Base-by-base conservation (phyloP, 2,797 vertebrate species). In the Hafferia zeledoni region DNA sequence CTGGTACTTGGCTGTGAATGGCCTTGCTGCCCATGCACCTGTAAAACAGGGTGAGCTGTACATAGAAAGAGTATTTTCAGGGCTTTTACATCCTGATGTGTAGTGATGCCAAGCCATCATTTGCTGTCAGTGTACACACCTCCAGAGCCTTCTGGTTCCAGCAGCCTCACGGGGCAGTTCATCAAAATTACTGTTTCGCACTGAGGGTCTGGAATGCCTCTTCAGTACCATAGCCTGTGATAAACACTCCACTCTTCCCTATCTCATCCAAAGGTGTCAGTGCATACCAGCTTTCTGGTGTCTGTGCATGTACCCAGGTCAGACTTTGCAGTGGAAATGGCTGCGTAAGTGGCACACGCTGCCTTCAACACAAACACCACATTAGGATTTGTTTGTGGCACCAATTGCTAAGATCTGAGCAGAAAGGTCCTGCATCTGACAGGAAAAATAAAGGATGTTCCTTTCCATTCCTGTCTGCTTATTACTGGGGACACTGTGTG, bases 321-420 rank as follows among this genome's bases (percentile, higher is more conserved):
- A 43, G 24, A 41, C 33, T 59, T 39, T 5, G 28, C 24, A 23
- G 39, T 37, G 77, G 46, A 74, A 70, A 33, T 1, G 3, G 19
- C 44, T 27, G 18, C 1, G 3, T 44, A 23, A 67, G 56, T 23
- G 3, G 23, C 0, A 0, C 41, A 24, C 0, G 0, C 61, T 25
- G 43, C 49, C 35, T 35, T 59, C 61, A 33, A 14, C 5, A 0
- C 1, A 3, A 83, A 22, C 33, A 20, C 20, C 28, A 7, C 19
- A 1, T 43, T n/a, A 49, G 30, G 15, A 64, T 71, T 81, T 83
- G 31, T 43, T 75, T 44, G 49, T 83, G 47, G 6, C 22, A 13
- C 72, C 2, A 0, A 5, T 86, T 57, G 17, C 47, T 80, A 35
- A 77, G 27, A 20, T 41, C 47, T 47, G 44, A 83, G 52, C 56